Base-by-base conservation (phyloP, 1,140 invertebrate genomes). In the Temnothorax longispinosus region DNA sequence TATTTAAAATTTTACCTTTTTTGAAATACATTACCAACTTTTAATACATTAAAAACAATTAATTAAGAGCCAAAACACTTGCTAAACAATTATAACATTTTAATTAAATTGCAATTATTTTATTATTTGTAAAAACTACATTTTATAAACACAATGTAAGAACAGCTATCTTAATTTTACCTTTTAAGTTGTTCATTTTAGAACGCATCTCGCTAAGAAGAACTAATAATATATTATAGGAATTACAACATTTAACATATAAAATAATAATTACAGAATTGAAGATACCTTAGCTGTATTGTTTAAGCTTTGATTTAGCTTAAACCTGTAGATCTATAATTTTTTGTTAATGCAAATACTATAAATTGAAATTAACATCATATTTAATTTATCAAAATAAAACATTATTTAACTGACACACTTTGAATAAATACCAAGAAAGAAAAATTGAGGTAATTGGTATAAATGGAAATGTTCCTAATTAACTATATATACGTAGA, bases 401-500 rank as follows among this genome's bases (percentile, higher is more conserved):
- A 58, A 18, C 38, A 38, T 38, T 41, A 10, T 75, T 6, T 75
- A 44, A 52, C 35, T 6, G 1, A 10, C n/a, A 75, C 54, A 75
- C n/a, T 41, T 75, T 75, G 54, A 58, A 27, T 44, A 75, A 74
- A 8, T 58, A 27, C 3, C 15, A 47, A 21, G 10, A 10, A 15
- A 21, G 3, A 44, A 62, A 44, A 47, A 27, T 27, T 67, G 21
- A 41, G 15, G 58, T 1, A 38, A 18, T 52, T 13, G 27, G 21
- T 7, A 35, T 69, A 21, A 50, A 21, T 56, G 4, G 1, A 38
- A 11, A 27, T 15, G 52, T 50, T 76, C 35, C 10, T 85, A 88
- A 86, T 86, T 78, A 76, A 50, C 44, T 44, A 32, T 74, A 6
- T 27, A 50, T 15, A 47, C 11, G 11, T 60, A n/a, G n/a, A n/a